A percentile compares a stretch with the other conserved stretches of the same genome.
These are phyloP conservation scores for Phoebastria nigripes DNA, from an alignment of 2,797 vertebrate genomes.

Conservation along the genomic window DNA sequence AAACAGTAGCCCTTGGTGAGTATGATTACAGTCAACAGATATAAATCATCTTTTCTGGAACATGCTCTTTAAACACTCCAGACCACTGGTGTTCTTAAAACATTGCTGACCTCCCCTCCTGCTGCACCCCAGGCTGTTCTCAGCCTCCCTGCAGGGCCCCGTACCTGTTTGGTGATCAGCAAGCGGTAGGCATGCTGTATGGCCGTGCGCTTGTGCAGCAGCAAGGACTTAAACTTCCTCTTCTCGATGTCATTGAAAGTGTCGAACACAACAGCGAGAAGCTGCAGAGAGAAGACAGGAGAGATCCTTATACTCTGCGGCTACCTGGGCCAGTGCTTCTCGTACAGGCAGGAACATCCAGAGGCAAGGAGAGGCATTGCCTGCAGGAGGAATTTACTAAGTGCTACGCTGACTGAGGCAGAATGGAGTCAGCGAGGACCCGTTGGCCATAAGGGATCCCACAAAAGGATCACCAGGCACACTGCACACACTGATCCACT, in stretches of 20 bases:
- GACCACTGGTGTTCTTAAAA: background rate
- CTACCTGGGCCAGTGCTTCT: background rate
- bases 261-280: constrained; percentile 96
- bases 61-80: background rate
- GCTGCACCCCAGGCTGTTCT: background rate
- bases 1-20: background rate
- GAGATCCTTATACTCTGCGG: background rate
- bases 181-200: constrained; percentile 89
- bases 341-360: background rate
- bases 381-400: background rate
- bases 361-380: background rate
- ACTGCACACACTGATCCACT: background rate
- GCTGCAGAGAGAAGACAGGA: constrained; percentile 70
- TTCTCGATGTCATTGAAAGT: constrained; percentile 97
- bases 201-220: constrained; percentile 93
- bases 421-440: rapidly evolving
- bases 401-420: background rate
- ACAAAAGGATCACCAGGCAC: background rate
- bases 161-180: constrained; percentile 89
- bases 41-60: background rate
- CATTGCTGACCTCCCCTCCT: too few species aligned
- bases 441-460: rapidly evolving
- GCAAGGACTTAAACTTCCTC: constrained; percentile 94
- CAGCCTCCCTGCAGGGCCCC: background rate
- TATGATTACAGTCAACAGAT: background rate